These are phyloP conservation scores for Ceratosolen fusciceps DNA, from an alignment of 1,140 invertebrate species.

Conservation along the genomic window DNA sequence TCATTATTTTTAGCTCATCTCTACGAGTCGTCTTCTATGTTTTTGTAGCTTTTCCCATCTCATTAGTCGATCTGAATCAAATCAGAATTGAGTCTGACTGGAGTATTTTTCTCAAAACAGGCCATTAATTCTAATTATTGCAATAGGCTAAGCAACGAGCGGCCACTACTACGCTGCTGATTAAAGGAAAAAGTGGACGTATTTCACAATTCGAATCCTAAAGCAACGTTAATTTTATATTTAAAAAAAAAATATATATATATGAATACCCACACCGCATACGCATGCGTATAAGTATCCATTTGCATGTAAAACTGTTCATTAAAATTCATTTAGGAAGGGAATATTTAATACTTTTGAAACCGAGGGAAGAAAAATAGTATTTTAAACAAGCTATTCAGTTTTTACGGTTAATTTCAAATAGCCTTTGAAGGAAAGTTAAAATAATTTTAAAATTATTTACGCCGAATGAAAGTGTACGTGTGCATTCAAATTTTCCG, in stretches of 20 bases:
- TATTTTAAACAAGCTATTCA: not conserved
- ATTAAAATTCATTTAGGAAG: too few relatives aligned
- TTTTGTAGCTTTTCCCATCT: constrained; percentile 20
- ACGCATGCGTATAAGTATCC: too few relatives aligned
- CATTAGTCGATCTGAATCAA: constrained; percentile 22
- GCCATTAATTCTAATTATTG: constrained; percentile 28
- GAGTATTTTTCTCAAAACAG: not conserved
- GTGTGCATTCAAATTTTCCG: too few relatives aligned
- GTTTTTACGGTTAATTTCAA: too few relatives aligned
- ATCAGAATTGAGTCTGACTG: not conserved
- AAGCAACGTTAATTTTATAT: not conserved
- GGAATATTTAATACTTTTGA: not conserved
- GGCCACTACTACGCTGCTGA: not conserved
- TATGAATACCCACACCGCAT: too few relatives aligned
- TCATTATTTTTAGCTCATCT: constrained; percentile 7
- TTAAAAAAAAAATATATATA: too few relatives aligned
- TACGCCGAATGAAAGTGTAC: too few relatives aligned
- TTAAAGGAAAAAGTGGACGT: not conserved
- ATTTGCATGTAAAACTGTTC: not conserved
- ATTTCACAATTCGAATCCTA: not conserved
- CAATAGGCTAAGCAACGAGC: not conserved
- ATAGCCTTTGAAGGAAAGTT: too few relatives aligned
- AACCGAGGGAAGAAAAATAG: not conserved
- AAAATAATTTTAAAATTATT: too few relatives aligned
- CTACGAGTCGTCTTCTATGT: not conserved